Base-by-base conservation (phyloP, 1,140 invertebrate species). In the Rhagoletis pomonella region DNA sequence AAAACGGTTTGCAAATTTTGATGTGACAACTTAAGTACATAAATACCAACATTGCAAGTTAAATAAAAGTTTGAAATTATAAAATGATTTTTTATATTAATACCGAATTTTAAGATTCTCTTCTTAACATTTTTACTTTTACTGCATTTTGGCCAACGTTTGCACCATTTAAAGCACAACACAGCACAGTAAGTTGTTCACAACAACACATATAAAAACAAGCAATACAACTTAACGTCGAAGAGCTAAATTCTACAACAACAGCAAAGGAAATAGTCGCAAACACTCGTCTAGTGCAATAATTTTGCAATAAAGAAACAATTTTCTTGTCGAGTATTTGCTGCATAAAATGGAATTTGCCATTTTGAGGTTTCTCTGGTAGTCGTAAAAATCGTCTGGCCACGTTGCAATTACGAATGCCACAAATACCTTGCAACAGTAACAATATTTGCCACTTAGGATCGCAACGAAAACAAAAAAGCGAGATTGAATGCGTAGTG, bases 331-430 rank as follows among this genome's bases (percentile, higher is more conserved):
- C 42, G 39, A 73, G 55, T 60, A 62, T 85, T 60, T 85, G 17
- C 4, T 17, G 42, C 55, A 62, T 85, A 42, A 62, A 62, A 85
- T 60, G 55, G 6, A 85, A 85, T 60, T 62, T 85, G 84, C 84
- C 29, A 85, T 62, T 85, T 85, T 85, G 84, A n/a, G 84, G 73
- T 81, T 85, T 85, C 50, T 10, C 50, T 60, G 81, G 17, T 55
- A 12, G 64, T 29, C 86, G 67, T 86, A 86, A 86, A 86, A 86
- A 86, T 86, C 62, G 86, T 86, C 86, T 86, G 86, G 86, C 60
- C 86, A 86, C 64, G 86, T 86, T 69, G 44, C 64, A 67, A 62
- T 60, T 62, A 14, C 59, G 42, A 85, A 85, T 3, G 50, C 29
- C 19, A 9, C 44, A 85, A 62, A 60, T 55, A 81, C 73, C n/a